phyloP scores from a whole-genome alignment of 2,888 invertebrate genomes.

The Caenorhabditis macrosperma region DNA sequence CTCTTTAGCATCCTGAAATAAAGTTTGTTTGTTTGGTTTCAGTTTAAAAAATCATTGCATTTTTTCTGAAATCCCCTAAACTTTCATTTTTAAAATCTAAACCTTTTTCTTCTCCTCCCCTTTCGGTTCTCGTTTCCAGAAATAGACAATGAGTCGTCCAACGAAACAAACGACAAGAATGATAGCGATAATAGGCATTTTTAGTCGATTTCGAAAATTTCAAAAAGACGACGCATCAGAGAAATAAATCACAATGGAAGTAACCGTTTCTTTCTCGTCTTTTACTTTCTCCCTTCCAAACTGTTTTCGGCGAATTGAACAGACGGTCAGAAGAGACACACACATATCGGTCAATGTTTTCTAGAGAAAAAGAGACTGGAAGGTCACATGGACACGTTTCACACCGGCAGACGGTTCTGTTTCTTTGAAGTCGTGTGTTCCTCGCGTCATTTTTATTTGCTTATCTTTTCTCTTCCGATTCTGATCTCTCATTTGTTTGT shows the following conservation, averaged over 20 bases:
- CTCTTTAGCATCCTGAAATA: constrained; percentile 64
- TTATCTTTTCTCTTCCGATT: neutral
- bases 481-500: neutral
- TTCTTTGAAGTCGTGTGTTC: constrained; percentile 8
- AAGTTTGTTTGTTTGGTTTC: neutral
- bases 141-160: constrained; percentile 35
- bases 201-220: constrained; percentile 5
- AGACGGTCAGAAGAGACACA: constrained; percentile 36
- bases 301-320: constrained; percentile 29
- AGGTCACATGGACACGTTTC: constrained; percentile 19
- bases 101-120: constrained; percentile 29
- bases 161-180: constrained; percentile 45
- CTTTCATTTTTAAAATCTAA: neutral
- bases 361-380: neutral
- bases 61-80: neutral
- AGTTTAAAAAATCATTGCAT: neutral
- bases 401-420: too few species aligned
- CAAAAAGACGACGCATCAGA: constrained; percentile 17
- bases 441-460: constrained; percentile 16
- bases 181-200: constrained; percentile 53
- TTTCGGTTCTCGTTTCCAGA: constrained; percentile 45
- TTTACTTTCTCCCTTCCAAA: constrained; percentile 7
- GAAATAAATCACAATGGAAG: constrained; percentile 1
- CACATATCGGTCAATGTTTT: constrained; percentile 16
- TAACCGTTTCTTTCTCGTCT: neutral